Evolutionary conservation across 2,888 invertebrate species (phyloP).

Genomic region (Drosophila mayaguana): DNA sequence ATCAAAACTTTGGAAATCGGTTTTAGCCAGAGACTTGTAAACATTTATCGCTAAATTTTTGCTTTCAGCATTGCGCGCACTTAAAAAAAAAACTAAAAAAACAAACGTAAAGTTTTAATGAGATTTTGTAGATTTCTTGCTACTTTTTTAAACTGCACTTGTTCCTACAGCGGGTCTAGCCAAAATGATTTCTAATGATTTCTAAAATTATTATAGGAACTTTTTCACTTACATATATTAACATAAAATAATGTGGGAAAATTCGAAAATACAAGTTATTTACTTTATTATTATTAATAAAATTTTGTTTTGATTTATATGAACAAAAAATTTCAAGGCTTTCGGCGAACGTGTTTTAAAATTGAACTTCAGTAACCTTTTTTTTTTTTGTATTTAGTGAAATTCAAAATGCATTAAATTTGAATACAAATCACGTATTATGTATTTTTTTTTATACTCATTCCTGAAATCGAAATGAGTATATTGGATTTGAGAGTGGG

Average conservation of each 20-base stretch:
- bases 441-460: neutral
- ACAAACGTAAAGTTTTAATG: neutral
- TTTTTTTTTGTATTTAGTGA: neutral
- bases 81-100: neutral
- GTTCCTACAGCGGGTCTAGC: neutral
- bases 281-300: no score
- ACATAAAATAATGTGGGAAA: no score
- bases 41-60: neutral
- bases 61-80: neutral
- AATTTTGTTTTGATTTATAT: neutral
- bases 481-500: no score
- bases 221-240: no score
- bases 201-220: neutral
- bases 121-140: neutral
- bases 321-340: neutral
- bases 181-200: neutral
- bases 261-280: no score
- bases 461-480: no score
- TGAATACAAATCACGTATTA: neutral
- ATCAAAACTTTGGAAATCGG: constrained; percentile 20
- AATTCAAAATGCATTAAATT: neutral
- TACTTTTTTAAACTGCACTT: neutral
- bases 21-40: neutral
- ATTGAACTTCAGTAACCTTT: neutral
- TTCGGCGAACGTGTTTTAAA: neutral